A percentile compares a stretch with the other conserved stretches of the same genome.
These are phyloP conservation scores for Xyrichtys novacula DNA, from an alignment of 2,797 vertebrate genomes.

Conservation along the genomic window DNA sequence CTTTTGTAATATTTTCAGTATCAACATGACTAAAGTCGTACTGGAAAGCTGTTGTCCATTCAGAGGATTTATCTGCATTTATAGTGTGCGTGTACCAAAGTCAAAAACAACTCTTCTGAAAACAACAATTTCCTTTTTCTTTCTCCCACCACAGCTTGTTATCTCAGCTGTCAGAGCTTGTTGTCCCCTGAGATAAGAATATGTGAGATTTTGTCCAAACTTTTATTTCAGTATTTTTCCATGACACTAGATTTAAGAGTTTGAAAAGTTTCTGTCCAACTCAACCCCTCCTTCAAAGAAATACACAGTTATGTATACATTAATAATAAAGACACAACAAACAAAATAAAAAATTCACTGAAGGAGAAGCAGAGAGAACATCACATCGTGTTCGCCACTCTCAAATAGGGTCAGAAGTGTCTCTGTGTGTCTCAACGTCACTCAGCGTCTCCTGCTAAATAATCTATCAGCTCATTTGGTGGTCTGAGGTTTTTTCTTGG, in stretches of 20 bases:
- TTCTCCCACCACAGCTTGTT: no score
- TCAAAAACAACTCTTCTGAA: no score
- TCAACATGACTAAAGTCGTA: no score
- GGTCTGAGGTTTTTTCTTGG: not conserved
- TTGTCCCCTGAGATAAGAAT: not conserved
- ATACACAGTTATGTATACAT: not conserved
- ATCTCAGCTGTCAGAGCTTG: no score
- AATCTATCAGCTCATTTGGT: not conserved
- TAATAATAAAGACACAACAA: not conserved
- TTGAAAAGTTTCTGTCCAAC: not conserved
- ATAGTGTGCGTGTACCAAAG: no score
- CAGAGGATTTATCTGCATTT: no score
- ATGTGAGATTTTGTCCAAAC: not conserved
- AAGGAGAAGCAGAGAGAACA: not conserved
- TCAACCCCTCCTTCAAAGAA: not conserved
- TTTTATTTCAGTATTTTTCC: not conserved
- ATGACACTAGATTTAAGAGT: not conserved
- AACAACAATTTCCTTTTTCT: no score
- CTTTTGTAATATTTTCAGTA: no score
- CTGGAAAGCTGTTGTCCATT: no score
- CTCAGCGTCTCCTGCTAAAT: not conserved
- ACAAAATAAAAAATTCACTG: not conserved
- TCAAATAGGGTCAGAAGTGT: not conserved
- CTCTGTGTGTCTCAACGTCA: not conserved
- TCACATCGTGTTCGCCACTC: not conserved